Conservation (phyloP, 2,113 vertebrate species). For the Corydoras sp. region DNA sequence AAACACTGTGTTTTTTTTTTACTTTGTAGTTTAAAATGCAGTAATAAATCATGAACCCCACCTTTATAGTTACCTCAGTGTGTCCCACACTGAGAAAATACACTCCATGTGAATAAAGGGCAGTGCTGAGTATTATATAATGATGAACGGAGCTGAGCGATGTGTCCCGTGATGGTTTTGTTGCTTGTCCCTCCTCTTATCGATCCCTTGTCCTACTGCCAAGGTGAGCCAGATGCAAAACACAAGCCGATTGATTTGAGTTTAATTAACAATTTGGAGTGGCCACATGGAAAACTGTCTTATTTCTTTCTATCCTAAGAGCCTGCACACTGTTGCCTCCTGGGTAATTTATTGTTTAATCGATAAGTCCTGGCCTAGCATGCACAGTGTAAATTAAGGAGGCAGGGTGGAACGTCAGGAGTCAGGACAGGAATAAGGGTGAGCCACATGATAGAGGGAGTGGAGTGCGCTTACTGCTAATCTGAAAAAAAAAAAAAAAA, state of each 20-base stretch:
- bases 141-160: constrained; percentile 6
- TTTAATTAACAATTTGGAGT: constrained; percentile 98
- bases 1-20: too few species aligned
- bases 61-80: too few species aligned
- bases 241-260: constrained; percentile 85
- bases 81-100: too few species aligned
- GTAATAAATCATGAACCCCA: too few species aligned
- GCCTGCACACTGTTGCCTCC: constrained; percentile 53
- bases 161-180: constrained; percentile 26
- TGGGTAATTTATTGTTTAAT: constrained; percentile 68
- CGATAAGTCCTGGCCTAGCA: constrained; percentile 68
- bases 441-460: too few species aligned
- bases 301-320: constrained; percentile 46
- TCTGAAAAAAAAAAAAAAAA: too few species aligned
- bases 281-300: constrained; percentile 69
- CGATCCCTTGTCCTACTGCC: constrained; percentile 49
- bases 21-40: too few species aligned
- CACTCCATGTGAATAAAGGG: too few species aligned
- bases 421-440: too few species aligned
- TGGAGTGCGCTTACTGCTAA: too few species aligned
- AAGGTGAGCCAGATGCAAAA: constrained; percentile 78
- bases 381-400: constrained; percentile 63
- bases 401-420: constrained; percentile 48
- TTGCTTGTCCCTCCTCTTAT: constrained; percentile 59
- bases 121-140: background rate